These are phyloP conservation scores for Eriocheir sinensis DNA, from an alignment of 1,140 invertebrate species.

Conservation along the genomic window DNA sequence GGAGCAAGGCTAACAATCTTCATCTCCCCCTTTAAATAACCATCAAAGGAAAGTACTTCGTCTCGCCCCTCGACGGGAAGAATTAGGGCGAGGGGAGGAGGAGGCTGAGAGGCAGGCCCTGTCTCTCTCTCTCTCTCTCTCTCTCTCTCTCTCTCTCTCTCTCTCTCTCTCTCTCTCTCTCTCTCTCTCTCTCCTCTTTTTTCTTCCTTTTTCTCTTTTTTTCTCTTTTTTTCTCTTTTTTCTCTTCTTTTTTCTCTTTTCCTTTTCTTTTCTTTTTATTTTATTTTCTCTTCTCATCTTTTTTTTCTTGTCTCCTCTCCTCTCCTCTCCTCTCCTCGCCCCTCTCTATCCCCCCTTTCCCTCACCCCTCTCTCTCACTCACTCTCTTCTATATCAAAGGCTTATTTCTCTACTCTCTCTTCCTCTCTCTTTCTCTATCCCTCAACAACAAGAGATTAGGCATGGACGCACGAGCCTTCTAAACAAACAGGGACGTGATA, in stretches of 20 bases:
- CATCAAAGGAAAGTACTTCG: background rate
- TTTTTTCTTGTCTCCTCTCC: background rate
- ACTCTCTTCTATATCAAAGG: too few species aligned
- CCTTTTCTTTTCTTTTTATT: background rate
- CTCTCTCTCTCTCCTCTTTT: too few species aligned
- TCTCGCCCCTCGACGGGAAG: background rate
- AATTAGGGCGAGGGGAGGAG: background rate
- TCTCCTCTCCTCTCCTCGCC: background rate
- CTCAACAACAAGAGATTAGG: slow-evolving; percentile 13
- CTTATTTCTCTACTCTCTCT: too few species aligned
- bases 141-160: background rate
- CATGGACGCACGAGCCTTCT: background rate
- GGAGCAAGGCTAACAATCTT: background rate
- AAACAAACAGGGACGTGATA: background rate
- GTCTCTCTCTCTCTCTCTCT: too few species aligned
- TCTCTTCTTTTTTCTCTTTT: background rate
- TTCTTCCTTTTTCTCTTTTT: too few species aligned
- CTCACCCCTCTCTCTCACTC: background rate
- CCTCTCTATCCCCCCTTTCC: background rate
- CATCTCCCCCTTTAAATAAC: background rate
- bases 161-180: background rate
- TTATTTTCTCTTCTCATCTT: too few species aligned
- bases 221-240: too few species aligned
- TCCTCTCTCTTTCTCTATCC: too few species aligned
- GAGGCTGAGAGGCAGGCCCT: background rate